These are phyloP conservation scores for Apamea anceps DNA, from an alignment of 2,888 invertebrate species.

Conservation along the genomic window DNA sequence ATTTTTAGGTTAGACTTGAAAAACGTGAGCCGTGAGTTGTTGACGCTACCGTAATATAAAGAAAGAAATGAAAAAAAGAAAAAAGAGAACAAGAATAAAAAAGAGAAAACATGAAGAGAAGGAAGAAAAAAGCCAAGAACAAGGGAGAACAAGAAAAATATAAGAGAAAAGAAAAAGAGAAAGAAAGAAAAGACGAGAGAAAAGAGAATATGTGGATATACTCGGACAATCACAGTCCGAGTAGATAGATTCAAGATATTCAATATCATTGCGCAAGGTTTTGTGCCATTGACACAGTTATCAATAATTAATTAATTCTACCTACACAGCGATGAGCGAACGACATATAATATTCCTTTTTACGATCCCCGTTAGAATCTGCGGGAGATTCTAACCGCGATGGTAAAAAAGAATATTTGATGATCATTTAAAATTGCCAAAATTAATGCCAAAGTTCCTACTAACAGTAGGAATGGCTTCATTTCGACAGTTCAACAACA, in stretches of 20 bases:
- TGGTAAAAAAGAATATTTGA: not conserved
- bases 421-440: not conserved
- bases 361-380: not conserved
- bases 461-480: no score
- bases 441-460: not conserved
- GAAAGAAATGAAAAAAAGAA: no score
- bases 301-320: not conserved
- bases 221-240: not conserved
- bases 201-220: not conserved
- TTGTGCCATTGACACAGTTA: not conserved
- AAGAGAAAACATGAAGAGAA: no score
- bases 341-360: not conserved
- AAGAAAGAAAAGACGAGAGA: no score
- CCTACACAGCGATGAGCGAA: not conserved
- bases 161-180: no score
- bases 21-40: not conserved
- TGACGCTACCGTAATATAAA: not conserved
- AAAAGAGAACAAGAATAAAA: no score
- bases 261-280: not conserved
- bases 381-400: not conserved
- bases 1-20: not conserved
- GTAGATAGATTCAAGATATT: not conserved
- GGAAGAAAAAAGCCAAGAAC: no score
- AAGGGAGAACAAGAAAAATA: no score
- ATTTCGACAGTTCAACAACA: no score